Conservation (phyloP, 2,888 invertebrate genomes). For the Dasypolia templi region DNA sequence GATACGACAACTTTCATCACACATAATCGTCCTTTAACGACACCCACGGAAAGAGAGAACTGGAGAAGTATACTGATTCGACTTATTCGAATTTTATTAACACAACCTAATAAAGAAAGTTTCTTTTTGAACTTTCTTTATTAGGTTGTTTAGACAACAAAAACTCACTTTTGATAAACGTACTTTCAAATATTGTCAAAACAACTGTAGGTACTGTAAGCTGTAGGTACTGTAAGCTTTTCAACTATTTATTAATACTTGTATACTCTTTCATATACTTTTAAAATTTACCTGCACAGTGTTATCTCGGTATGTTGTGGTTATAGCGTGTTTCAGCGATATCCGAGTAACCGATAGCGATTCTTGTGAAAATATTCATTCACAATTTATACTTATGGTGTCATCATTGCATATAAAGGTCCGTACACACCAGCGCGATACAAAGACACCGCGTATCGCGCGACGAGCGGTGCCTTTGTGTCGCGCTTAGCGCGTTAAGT, state of each 20-base stretch:
- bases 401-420: background rate
- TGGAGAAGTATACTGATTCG: background rate
- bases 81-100: background rate
- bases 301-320: conserved; percentile 39
- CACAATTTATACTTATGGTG: conserved; percentile 5
- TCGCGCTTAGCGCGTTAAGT: too few relatives aligned
- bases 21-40: background rate
- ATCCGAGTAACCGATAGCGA: conserved; percentile 10
- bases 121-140: too few relatives aligned
- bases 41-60: background rate
- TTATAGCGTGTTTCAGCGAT: conserved; percentile 38
- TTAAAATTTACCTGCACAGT: background rate
- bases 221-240: conserved; percentile 12
- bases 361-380: conserved; percentile 7
- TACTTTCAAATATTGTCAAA: conserved; percentile 18
- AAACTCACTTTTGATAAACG: conserved; percentile 41
- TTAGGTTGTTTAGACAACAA: too few relatives aligned
- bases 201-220: conserved; percentile 15
- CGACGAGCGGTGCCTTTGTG: too few relatives aligned
- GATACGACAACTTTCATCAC: too few relatives aligned
- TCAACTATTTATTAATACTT: conserved; percentile 19
- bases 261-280: conserved; percentile 24
- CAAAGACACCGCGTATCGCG: too few relatives aligned
- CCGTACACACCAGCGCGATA: too few relatives aligned
- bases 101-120: conserved; percentile 4